phyloP scores from a whole-genome alignment of 2,888 invertebrate species.

The Blastobasis lacticolella region DNA sequence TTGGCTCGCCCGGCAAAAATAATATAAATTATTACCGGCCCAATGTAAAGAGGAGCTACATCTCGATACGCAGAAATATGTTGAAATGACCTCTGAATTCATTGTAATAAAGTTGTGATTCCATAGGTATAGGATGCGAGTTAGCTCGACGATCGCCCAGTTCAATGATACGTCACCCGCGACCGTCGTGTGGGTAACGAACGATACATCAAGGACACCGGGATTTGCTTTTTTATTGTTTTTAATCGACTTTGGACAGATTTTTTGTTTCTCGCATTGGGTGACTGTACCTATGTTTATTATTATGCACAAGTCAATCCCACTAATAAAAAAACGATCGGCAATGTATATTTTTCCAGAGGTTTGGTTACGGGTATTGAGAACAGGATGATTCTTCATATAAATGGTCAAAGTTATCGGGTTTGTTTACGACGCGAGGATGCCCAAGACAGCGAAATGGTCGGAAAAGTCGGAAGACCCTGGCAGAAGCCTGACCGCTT shows the following conservation, averaged over 20 bases:
- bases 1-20: constrained; percentile 32
- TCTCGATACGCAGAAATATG: constrained; percentile 26
- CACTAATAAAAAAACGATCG: too few relatives aligned
- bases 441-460: too few relatives aligned
- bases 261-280: constrained; percentile 24
- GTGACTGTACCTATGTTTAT: too few relatives aligned
- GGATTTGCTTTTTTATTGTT: constrained; percentile 39
- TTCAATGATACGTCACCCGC: constrained; percentile 43
- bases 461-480: too few relatives aligned
- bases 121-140: too few relatives aligned
- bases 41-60: constrained; percentile 21
- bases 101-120: constrained; percentile 18
- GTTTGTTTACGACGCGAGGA: too few relatives aligned
- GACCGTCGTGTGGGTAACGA: constrained; percentile 47
- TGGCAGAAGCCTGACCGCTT: too few relatives aligned
- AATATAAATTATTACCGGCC: constrained; percentile 38
- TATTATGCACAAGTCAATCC: constrained; percentile 14
- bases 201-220: constrained; percentile 56
- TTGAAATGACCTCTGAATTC: constrained; percentile 13
- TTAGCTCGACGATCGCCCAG: too few relatives aligned
- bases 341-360: too few relatives aligned
- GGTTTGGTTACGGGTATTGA: too few relatives aligned
- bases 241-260: constrained; percentile 25
- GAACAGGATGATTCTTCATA: too few relatives aligned
- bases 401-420: too few relatives aligned